phyloP scores from a whole-genome alignment of 2,113 vertebrate species.

The Gallinago paraguaiae region DNA sequence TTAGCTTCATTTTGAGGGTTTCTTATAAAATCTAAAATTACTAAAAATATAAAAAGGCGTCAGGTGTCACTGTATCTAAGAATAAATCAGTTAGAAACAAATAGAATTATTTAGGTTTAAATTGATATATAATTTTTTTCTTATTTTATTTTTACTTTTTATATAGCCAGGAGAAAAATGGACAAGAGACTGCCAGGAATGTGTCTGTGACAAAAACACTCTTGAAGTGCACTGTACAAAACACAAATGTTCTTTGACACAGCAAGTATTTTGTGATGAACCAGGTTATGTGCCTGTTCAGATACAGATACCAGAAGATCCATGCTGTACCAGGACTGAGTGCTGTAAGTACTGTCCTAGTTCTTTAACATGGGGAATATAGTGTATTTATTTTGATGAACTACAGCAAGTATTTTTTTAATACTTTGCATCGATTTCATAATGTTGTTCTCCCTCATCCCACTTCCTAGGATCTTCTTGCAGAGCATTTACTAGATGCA shows the following conservation, averaged over 20 bases:
- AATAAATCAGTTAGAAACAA: neutral
- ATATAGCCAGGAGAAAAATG: slow-evolving; percentile 67
- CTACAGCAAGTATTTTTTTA: neutral
- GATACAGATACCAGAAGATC: neutral
- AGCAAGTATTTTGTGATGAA: slow-evolving; percentile 18
- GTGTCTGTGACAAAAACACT: slow-evolving; percentile 58
- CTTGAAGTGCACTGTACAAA: slow-evolving; percentile 40
- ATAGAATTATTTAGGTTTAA: neutral
- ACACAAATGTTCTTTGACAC: slow-evolving; percentile 13
- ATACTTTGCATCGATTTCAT: neutral
- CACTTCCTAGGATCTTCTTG: neutral
- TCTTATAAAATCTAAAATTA: neutral
- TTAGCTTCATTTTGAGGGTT: neutral
- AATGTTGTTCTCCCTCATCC: neutral
- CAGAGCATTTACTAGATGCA: neutral
- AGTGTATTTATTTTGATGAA: neutral
- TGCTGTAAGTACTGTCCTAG: slow-evolving; percentile 65
- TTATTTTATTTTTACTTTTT: neutral
- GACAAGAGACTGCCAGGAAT: slow-evolving; percentile 64
- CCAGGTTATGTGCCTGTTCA: slow-evolving; percentile 57
- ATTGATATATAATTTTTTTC: neutral
- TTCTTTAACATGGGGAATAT: neutral
- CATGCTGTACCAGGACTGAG: slow-evolving; percentile 67
- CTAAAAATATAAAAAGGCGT: neutral
- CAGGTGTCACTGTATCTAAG: neutral